Evolutionary conservation across 2,888 invertebrate species (phyloP), one percentile per base, ranked within the genome.

Genomic region (Gisinianus flammeolus): DNA sequence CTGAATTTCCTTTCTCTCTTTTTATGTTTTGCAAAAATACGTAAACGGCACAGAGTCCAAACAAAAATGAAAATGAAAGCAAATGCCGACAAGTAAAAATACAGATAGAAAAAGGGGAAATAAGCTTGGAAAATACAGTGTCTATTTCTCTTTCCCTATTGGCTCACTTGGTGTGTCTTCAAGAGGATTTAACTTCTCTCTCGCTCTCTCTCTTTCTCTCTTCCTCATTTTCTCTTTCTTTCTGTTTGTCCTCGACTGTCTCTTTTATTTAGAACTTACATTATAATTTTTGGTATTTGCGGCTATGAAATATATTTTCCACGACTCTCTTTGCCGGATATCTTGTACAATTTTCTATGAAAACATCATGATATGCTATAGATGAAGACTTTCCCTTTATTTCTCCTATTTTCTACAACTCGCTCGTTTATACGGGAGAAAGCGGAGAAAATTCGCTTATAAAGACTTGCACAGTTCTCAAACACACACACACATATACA

Each of bases 161-260:
- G 44, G 44, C 6, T 44, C 16, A 44, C 16, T 6, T 44, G 44
- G 44, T 44, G 44, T 44, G 44, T 44, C 44, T 44, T 19, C 44
- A 44, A 44, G 44, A 44, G n/a, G 44, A 44, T 44, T 44, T 44
- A 44, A 44, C 19, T 16, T 62, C n/a, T n/a, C n/a, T n/a, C n/a
- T n/a, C n/a, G n/a, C n/a, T 62, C 16, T 26, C 62, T 62, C 16
- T 62, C 62, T 62, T 62, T 26, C 16, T 62, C 62, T 62, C 22
- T 62, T 12, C 26, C 22, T 22, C 12, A 10, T 62, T 26, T 26
- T 62, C 62, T 58, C 10, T 24, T 12, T 62, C 22, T 62, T 2
- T 62, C 62, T 19, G 26, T 62, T 22, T 2, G 24, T 62, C 62
- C 22, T 2, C 3, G 19, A 44, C 12, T 62, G 62, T 12, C 62